Conservation (phyloP, 2,797 vertebrate species). For the Sebastes melanostomus region DNA sequence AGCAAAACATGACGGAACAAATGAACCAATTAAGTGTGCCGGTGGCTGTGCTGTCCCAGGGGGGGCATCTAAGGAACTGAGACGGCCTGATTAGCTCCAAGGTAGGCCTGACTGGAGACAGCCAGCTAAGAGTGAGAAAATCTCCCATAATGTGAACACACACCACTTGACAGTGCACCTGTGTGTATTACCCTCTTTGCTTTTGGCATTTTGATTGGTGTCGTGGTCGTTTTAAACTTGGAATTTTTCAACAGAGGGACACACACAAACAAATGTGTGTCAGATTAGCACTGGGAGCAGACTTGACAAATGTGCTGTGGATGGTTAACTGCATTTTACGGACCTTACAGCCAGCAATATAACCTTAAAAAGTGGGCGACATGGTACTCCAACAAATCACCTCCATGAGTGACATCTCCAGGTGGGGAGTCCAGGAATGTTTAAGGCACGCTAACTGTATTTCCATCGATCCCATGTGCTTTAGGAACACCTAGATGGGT, state of each 20-base stretch:
- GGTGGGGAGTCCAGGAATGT: slow-evolving; percentile 46
- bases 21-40: slow-evolving; percentile 85
- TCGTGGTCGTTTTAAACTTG: slow-evolving; percentile 31
- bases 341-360: slow-evolving; percentile 6
- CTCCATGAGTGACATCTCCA: slow-evolving; percentile 48
- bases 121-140: slow-evolving; percentile 59
- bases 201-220: slow-evolving; percentile 45
- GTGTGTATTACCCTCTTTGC: slow-evolving; percentile 24
- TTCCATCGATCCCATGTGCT: slow-evolving; percentile 66
- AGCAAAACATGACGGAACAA: slow-evolving; percentile 86
- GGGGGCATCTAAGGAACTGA: slow-evolving; percentile 73
- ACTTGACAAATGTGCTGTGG: slow-evolving; percentile 33
- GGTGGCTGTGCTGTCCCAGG: slow-evolving; percentile 73
- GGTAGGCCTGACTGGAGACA: slow-evolving; percentile 75
- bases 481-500: slow-evolving; percentile 51
- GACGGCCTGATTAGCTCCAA: slow-evolving; percentile 80
- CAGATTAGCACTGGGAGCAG: slow-evolving; percentile 8
- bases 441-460: slow-evolving; percentile 66
- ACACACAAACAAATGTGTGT: slow-evolving; percentile 20
- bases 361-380: slow-evolving; percentile 8
- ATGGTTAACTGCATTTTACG: slow-evolving; percentile 27
- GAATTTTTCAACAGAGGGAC: background rate
- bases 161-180: slow-evolving; percentile 26
- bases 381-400: slow-evolving; percentile 29
- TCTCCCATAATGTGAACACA: slow-evolving; percentile 42